phyloP scores from a whole-genome alignment of 2,797 vertebrate genomes.

The Hephaestus fuliginosus region DNA sequence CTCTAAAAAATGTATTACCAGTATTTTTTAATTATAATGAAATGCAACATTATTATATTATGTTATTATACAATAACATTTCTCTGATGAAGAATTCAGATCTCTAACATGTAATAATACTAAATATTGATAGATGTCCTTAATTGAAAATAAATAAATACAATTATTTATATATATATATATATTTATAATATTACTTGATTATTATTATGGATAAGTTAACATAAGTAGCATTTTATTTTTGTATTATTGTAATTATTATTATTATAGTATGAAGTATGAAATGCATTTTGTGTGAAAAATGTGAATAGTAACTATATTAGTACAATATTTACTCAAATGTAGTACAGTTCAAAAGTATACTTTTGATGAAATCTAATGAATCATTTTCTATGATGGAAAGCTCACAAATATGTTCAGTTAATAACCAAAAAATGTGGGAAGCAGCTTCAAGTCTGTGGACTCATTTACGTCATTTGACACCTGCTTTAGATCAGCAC shows the following conservation, averaged over 20 bases:
- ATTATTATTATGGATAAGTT: neutral
- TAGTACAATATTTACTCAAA: neutral
- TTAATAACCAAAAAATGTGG: neutral
- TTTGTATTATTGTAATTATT: no score
- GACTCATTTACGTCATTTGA: neutral
- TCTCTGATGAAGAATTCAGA: neutral
- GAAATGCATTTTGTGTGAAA: neutral
- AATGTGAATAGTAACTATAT: neutral
- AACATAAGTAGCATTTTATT: neutral
- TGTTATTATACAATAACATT: neutral
- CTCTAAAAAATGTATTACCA: neutral
- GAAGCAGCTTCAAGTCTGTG: neutral
- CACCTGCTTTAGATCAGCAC: slow-evolving; percentile 33
- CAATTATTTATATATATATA: no score
- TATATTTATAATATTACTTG: neutral
- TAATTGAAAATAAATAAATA: neutral
- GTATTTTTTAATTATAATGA: neutral
- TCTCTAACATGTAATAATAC: neutral
- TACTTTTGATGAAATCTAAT: neutral
- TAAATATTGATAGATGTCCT: neutral
- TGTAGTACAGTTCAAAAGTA: neutral
- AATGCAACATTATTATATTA: neutral
- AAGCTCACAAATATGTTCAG: neutral
- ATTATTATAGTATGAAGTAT: neutral
- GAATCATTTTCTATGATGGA: neutral